Conservation (phyloP, 2,888 invertebrate species). For the Phortica magna region DNA sequence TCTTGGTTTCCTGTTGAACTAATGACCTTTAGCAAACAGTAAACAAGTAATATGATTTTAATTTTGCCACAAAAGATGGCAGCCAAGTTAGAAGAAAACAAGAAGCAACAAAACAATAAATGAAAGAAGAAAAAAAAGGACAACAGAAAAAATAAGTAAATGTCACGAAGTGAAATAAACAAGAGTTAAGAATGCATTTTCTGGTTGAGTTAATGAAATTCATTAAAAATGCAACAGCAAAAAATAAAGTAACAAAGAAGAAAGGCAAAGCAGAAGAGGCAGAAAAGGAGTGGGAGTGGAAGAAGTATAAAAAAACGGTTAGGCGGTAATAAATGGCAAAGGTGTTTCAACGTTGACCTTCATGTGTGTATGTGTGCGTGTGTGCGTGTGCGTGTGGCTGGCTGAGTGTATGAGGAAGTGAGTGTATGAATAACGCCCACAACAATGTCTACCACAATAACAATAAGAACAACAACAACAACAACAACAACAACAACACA, state of each 20-base stretch:
- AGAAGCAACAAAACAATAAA: background rate
- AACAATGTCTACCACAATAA: background rate
- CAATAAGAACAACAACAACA: conserved; percentile 5
- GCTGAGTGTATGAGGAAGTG: background rate
- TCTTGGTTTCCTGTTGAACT: background rate
- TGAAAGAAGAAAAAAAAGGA: background rate
- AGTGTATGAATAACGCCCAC: background rate
- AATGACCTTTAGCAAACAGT: background rate
- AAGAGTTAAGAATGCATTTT: background rate
- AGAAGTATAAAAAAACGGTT: background rate
- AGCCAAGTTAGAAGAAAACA: background rate
- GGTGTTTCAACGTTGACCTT: conserved; percentile 14
- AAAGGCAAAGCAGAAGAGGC: background rate
- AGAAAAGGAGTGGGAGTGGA: background rate
- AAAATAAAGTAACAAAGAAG: background rate
- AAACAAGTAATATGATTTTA: conserved; percentile 5
- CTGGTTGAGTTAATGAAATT: background rate
- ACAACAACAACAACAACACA: background rate
- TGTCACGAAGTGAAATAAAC: background rate
- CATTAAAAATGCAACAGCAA: background rate
- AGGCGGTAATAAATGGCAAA: background rate
- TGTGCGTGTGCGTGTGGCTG: background rate
- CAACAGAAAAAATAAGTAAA: background rate
- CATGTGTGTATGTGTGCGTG: background rate
- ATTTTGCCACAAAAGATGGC: background rate